phyloP scores from a whole-genome alignment of 2,888 invertebrate species.

The Venustoraphidia nigricollis region DNA sequence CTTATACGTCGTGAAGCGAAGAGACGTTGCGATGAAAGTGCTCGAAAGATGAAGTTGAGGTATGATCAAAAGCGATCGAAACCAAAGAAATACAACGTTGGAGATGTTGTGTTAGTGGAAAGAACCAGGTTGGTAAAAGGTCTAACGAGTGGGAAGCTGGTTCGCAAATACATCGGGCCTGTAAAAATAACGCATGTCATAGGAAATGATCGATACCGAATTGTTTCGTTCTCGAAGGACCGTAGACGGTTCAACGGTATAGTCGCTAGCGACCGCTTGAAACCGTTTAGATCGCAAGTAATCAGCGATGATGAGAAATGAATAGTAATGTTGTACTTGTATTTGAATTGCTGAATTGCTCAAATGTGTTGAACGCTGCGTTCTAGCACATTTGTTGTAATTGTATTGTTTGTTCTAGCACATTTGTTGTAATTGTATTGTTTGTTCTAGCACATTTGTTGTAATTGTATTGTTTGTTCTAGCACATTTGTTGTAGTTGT shows the following conservation, averaged over 20 bases:
- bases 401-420: too few relatives aligned
- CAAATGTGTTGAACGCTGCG: too few relatives aligned
- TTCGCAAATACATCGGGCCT: slow-evolving; percentile 9
- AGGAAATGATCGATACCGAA: slow-evolving; percentile 8
- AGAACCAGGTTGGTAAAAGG: slow-evolving; percentile 8
- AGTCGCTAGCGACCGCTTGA: slow-evolving; percentile 6
- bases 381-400: too few relatives aligned
- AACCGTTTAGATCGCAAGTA: slow-evolving; percentile 1
- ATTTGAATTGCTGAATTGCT: too few relatives aligned
- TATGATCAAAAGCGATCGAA: too few relatives aligned
- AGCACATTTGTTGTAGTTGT: too few relatives aligned
- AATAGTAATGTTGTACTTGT: too few relatives aligned
- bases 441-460: too few relatives aligned
- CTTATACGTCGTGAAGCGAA: not conserved
- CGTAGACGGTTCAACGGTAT: slow-evolving; percentile 8
- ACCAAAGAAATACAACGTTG: not conserved
- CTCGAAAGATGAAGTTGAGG: not conserved
- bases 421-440: too few relatives aligned
- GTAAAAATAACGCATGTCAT: slow-evolving; percentile 7
- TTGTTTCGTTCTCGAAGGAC: slow-evolving; percentile 8
- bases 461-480: too few relatives aligned
- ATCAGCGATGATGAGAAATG: not conserved
- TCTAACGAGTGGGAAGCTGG: slow-evolving; percentile 9
- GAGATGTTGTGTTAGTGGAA: slow-evolving; percentile 4
- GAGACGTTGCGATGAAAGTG: not conserved